Evolutionary conservation across 2,113 vertebrate species (phyloP).

Genomic region (Phocoena sinus): DNA sequence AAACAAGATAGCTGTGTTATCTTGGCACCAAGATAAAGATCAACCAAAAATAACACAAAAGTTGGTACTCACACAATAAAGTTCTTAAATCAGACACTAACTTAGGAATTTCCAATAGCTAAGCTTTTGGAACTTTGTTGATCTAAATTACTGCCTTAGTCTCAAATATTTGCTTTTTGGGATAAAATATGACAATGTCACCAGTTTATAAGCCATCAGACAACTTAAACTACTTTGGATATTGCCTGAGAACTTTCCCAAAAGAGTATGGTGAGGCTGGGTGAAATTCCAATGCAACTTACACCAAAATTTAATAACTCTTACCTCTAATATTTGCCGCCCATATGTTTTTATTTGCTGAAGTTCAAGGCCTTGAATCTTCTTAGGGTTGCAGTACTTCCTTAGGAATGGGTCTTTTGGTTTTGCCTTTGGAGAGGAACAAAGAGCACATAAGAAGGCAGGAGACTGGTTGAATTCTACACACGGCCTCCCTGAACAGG

Average conservation of each 20-base stretch:
- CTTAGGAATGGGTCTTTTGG: slow-evolving; percentile 94
- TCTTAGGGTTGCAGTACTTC: slow-evolving; percentile 96
- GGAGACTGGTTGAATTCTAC: neutral
- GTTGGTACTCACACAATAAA: neutral
- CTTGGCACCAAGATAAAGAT: slow-evolving; percentile 28
- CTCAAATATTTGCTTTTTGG: slow-evolving; percentile 20
- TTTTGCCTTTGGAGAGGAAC: slow-evolving; percentile 86
- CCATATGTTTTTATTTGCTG: slow-evolving; percentile 92
- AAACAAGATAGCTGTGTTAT: neutral
- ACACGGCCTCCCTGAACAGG: neutral
- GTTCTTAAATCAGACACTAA: slow-evolving; percentile 28
- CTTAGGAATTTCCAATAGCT: neutral
- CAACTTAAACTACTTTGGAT: neutral
- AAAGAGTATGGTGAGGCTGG: neutral
- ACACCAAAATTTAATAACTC: neutral
- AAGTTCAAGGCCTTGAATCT: slow-evolving; percentile 94
- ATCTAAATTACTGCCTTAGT: neutral
- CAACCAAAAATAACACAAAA: neutral
- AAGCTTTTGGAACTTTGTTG: slow-evolving; percentile 2
- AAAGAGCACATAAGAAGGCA: neutral
- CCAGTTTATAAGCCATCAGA: neutral
- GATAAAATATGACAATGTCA: neutral
- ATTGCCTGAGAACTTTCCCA: neutral
- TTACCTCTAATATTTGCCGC: slow-evolving; percentile 96
- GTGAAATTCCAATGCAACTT: neutral